phyloP scores from a whole-genome alignment of 2,888 invertebrate species.

The Drosophila incognita region DNA sequence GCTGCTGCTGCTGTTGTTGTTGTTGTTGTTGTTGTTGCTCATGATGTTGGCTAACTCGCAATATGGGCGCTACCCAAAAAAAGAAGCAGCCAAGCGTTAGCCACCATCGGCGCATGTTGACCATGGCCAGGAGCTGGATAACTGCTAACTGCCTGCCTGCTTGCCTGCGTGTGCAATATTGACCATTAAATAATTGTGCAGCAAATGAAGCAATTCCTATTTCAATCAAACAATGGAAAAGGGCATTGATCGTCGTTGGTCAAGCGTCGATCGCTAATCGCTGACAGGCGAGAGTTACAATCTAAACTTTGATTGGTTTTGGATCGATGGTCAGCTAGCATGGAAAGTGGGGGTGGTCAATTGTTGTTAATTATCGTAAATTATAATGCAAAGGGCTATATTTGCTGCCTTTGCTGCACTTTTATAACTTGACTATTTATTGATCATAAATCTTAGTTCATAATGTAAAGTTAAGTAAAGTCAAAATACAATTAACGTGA shows the following conservation, averaged over 20 bases:
- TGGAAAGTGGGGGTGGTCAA: conserved; percentile 50
- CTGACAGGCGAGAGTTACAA: conserved; percentile 61
- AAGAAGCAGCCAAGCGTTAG: conserved; percentile 61
- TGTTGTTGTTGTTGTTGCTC: conserved; percentile 45
- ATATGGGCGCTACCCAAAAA: conserved; percentile 47
- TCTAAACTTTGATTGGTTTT: conserved; percentile 31
- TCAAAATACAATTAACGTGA: background rate
- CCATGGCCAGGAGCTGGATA: conserved; percentile 50
- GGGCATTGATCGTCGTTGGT: conserved; percentile 61
- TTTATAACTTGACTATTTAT: conserved; percentile 3
- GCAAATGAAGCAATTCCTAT: conserved; percentile 57
- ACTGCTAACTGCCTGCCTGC: background rate
- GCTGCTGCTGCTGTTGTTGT: conserved; percentile 5
- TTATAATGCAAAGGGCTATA: background rate
- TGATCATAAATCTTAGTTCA: background rate
- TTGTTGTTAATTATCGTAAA: conserved; percentile 3
- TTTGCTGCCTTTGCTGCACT: background rate
- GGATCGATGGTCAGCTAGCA: conserved; percentile 29
- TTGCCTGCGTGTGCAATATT: conserved; percentile 23
- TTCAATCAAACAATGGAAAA: conserved; percentile 45
- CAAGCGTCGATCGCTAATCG: conserved; percentile 22
- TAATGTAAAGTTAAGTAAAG: background rate
- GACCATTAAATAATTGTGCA: conserved; percentile 36
- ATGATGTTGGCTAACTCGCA: conserved; percentile 28
- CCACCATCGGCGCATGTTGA: conserved; percentile 58